phyloP scores from a whole-genome alignment of 2,888 invertebrate species.

The Drosophila anomelani region DNA sequence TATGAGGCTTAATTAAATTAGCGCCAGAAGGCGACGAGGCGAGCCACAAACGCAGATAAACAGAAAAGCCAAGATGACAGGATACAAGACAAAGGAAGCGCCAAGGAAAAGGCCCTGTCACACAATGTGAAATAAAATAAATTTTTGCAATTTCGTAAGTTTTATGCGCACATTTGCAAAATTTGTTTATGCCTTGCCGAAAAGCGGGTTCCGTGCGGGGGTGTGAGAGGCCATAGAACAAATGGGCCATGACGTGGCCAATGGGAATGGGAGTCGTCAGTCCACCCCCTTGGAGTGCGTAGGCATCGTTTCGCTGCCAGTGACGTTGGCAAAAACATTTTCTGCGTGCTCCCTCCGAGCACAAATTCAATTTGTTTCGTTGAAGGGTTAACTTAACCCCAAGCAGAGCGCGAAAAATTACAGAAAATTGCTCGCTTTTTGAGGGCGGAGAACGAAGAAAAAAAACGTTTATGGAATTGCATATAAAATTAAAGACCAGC shows the following conservation, averaged over 20 bases:
- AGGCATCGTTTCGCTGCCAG: slow-evolving; percentile 37
- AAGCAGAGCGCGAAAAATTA: slow-evolving; percentile 40
- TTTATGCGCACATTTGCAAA: slow-evolving; percentile 75
- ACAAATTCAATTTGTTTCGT: slow-evolving; percentile 60
- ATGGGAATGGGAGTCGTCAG: neutral
- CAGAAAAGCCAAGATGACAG: slow-evolving; percentile 57
- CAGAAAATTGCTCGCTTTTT: slow-evolving; percentile 45
- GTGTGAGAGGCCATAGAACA: slow-evolving; percentile 38
- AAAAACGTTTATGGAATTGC: slow-evolving; percentile 51
- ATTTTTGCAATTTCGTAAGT: slow-evolving; percentile 76
- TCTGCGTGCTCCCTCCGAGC: slow-evolving; percentile 21
- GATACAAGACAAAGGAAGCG: slow-evolving; percentile 36
- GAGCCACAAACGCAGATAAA: slow-evolving; percentile 47
- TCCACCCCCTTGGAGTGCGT: slow-evolving; percentile 17
- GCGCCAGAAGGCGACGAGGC: slow-evolving; percentile 55
- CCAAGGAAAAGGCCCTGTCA: slow-evolving; percentile 26
- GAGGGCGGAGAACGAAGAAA: slow-evolving; percentile 3
- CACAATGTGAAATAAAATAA: slow-evolving; percentile 58
- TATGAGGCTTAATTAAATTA: slow-evolving; percentile 74
- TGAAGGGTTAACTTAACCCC: slow-evolving; percentile 20
- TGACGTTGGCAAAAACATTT: slow-evolving; percentile 53
- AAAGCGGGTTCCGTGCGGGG: neutral
- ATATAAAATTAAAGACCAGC: slow-evolving; percentile 49
- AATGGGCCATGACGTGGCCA: slow-evolving; percentile 41
- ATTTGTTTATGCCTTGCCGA: slow-evolving; percentile 62